Conservation (phyloP, 2,888 invertebrate genomes). For the Busseola fusca region DNA sequence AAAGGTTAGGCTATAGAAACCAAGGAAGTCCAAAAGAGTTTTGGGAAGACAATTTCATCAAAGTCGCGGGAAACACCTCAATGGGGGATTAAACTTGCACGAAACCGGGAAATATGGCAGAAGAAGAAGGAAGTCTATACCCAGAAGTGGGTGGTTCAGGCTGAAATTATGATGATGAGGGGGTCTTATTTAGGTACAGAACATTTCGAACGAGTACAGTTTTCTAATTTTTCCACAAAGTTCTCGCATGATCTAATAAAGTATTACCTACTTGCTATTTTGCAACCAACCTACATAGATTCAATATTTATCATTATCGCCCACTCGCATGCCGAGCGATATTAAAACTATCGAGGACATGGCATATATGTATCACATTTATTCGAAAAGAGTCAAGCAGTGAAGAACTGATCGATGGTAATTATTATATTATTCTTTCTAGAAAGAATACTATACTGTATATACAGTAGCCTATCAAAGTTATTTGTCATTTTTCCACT, state of each 20-base stretch:
- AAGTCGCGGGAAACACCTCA: not conserved
- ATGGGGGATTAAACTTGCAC: not conserved
- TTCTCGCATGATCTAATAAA: slow-evolving; percentile 1
- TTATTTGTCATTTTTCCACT: no score
- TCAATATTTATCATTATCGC: slow-evolving; percentile 25
- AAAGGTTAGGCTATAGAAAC: not conserved
- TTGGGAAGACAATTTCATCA: not conserved
- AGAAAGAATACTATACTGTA: not conserved
- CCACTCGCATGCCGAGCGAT: slow-evolving; percentile 22
- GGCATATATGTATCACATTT: not conserved
- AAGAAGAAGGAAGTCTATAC: not conserved
- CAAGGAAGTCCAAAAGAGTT: not conserved
- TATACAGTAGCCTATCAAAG: not conserved
- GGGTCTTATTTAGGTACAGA: not conserved
- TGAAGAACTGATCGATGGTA: not conserved
- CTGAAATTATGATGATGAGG: not conserved
- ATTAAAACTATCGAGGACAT: slow-evolving; percentile 7
- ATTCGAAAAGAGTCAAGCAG: not conserved
- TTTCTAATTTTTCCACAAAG: not conserved
- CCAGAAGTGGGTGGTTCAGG: not conserved
- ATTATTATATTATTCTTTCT: not conserved
- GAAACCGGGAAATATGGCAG: not conserved
- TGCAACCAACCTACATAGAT: slow-evolving; percentile 42
- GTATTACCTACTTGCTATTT: slow-evolving; percentile 14
- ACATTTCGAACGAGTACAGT: not conserved